Base-by-base conservation (phyloP, 2,888 invertebrate species). In the Lasioglossum lativentre region DNA sequence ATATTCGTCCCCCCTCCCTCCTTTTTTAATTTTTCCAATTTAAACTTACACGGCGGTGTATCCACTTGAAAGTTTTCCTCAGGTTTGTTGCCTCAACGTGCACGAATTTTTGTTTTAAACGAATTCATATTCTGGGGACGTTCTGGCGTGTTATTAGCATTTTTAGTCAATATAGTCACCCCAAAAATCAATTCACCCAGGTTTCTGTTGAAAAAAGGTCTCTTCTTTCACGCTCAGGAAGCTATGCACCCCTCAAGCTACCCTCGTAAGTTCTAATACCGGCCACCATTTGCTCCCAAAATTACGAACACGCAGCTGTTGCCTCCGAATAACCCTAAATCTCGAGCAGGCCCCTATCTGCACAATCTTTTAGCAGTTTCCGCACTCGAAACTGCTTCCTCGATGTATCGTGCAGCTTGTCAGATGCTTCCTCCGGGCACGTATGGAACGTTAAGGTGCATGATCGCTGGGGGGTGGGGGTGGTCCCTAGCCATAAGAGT, bases 301-400 rank as follows among this genome's bases (percentile, higher is more conserved):
- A 59, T 59, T 59, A 59, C 59, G 59, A 30, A 27, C 59, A 30
- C 27, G 27, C 59, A 59, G 59, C 59, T 59, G 59, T 59, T 59
- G 27, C 59, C 27, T 14, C 27, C 68, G 68, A 27, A 59, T 59
- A 59, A 59, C 59, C 59, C 59, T 27, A 59, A 59, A 59, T 59
- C 59, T 59, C 27, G 14, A 16, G 27, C 59, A 14, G 27, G 1
- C 59, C 59, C 27, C 59, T 30, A 59, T 59, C 59, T 1, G 59
- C 27, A 19, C 23, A 66, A 66, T 66, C 66, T 34, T 66, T 66
- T 66, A 59, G 59, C 59, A 59, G 66, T 66, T 66, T 66, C 66
- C 34, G 40, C 40, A 40, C 40, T 38, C 40, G 34, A n/a, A 23
- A 70, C 38, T 70, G 70, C 70, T 38, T 38, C 38, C 66, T 66